These are phyloP conservation scores for Dipus sagitta DNA, from an alignment of 2,797 vertebrate species.

Conservation along the genomic window DNA sequence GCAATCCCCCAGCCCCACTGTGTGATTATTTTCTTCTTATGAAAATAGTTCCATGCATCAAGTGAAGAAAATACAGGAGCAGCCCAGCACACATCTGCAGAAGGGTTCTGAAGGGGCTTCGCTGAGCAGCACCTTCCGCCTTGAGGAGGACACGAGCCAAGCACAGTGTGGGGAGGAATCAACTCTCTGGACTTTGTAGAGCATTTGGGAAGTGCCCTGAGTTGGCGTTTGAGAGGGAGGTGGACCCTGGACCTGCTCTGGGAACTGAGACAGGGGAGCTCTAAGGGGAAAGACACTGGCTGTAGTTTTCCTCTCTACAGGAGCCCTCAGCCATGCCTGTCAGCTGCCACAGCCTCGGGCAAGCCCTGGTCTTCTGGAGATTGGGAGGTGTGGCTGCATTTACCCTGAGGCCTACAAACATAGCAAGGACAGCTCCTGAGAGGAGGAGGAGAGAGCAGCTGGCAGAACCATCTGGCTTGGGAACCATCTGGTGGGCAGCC, in stretches of 20 bases:
- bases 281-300: not conserved
- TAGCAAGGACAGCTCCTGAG: not conserved
- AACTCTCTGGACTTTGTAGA: no score
- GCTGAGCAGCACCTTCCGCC: no score
- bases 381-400: accelerated
- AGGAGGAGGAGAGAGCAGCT: not conserved
- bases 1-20: no score
- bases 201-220: not conserved
- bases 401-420: not conserved
- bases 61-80: not conserved
- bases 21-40: not conserved
- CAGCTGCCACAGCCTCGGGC: not conserved
- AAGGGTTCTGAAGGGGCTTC: no score
- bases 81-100: no score
- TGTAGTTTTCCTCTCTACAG: not conserved
- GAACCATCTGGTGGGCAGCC: not conserved
- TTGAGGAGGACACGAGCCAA: no score
- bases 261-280: not conserved
- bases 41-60: not conserved
- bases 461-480: not conserved
- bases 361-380: no score
- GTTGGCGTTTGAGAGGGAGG: not conserved
- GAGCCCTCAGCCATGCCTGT: accelerated
- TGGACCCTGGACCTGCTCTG: not conserved
- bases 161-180: no score